Percentiles rank a stretch among this genome's conserved stretches.
phyloP scores from a whole-genome alignment of 2,113 vertebrate species.

The Sakesphorus luctuosus region DNA sequence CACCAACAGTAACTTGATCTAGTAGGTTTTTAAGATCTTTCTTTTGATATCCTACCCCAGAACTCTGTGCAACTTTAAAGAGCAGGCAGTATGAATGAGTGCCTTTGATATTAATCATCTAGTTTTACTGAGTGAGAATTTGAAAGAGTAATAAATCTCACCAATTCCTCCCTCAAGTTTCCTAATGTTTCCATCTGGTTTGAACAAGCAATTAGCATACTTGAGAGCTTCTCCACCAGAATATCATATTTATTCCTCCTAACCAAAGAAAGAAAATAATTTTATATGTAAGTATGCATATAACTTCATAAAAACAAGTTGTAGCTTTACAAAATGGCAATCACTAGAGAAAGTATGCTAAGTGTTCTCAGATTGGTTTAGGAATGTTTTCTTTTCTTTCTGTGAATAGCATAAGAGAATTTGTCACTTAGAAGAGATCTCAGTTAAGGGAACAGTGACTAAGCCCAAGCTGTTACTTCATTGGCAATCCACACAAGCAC shows the following conservation, averaged over 20 bases:
- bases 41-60: not conserved
- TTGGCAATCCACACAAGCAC: not conserved
- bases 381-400: not conserved
- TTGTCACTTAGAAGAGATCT: not conserved
- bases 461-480: not conserved
- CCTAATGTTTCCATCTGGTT: constrained; percentile 78
- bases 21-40: not conserved
- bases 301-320: not conserved
- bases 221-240: constrained; percentile 89
- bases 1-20: not conserved
- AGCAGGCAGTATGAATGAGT: not conserved
- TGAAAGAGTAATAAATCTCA: constrained; percentile 65
- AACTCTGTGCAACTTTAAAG: not conserved
- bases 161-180: constrained; percentile 84
- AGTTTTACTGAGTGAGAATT: not conserved
- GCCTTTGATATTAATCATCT: not conserved
- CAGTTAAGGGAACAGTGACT: not conserved
- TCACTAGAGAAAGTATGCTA: not conserved
- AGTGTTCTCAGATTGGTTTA: not conserved
- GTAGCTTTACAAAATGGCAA: not conserved
- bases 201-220: constrained; percentile 77
- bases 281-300: not conserved
- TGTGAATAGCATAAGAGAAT: not conserved
- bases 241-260: constrained; percentile 94
- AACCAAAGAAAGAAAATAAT: not conserved